A percentile compares a stretch with the other conserved stretches of the same genome.
These are phyloP conservation scores for Petroica traversi DNA, from an alignment of 2,113 vertebrate genomes.

Conservation along the genomic window DNA sequence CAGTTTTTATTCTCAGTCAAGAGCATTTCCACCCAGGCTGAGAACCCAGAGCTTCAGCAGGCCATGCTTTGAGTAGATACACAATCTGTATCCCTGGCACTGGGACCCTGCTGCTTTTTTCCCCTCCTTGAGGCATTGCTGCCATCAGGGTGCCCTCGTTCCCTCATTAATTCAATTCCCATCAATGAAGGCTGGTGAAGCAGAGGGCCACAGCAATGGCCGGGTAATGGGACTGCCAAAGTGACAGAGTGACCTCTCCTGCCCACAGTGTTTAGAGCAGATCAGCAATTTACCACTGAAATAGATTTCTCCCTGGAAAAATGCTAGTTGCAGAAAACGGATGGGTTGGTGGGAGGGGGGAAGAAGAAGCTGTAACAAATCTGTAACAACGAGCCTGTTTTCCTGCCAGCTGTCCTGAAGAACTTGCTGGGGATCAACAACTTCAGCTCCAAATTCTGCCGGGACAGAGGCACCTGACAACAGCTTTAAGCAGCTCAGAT, in stretches of 20 bases:
- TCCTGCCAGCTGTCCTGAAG: background rate
- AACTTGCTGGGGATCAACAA: background rate
- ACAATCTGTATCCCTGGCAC: background rate
- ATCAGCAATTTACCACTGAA: background rate
- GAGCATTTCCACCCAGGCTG: background rate
- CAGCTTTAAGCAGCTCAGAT: background rate
- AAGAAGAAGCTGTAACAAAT: background rate
- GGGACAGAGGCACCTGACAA: background rate
- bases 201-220: background rate
- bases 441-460: background rate
- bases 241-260: background rate
- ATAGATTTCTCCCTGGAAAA: background rate
- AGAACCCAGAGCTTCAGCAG: background rate
- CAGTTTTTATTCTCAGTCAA: background rate
- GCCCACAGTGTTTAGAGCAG: background rate
- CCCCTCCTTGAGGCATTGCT: background rate
- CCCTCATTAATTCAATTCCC: background rate
- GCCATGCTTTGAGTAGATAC: background rate
- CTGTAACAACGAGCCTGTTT: background rate
- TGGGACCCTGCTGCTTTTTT: background rate
- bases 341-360: background rate
- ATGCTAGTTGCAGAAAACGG: background rate
- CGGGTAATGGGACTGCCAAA: background rate
- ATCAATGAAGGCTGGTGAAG: background rate
- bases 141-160: background rate